Base-by-base conservation (phyloP, 1,140 invertebrate species). In the Antheraea mylitta region DNA sequence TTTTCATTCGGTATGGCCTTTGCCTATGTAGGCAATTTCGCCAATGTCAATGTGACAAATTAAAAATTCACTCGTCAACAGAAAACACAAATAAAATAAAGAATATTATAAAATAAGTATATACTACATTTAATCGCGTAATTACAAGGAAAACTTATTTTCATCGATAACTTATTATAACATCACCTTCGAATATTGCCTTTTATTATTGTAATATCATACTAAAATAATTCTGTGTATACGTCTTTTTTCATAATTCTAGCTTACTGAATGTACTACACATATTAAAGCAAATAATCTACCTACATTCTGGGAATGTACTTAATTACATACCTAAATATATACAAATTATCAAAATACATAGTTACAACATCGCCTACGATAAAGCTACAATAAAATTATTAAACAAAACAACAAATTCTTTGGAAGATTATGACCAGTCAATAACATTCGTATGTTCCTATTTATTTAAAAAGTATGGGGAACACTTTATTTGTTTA, bases 281-380 rank as follows among this genome's bases (percentile, higher is more conserved):
- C 45, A 63, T 78, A 82, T 86, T 89, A 89, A 87, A 87, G 81
- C 81, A 85, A 87, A 80, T 76, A 84, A 83, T 77, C 66, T 45
- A 42, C 0, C 18, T 65, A 65, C 64, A 65, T 83, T 89, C 86
- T 82, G 76, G 83, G 85, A 89, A 89, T 86, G 85, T 82, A 68
- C 30, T 30, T 22, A 60, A 67, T 70, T 67, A 64, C 13, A 19
- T 62, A 48, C 37, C 67, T 83, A 78, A 85, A 67, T 82, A 84
- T 82, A 77, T 83, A 86, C 77, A 81, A 84, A 86, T 81, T 86
- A 83, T 80, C 83, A 83, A 87, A 84, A 87, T 83, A 86, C 80
- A 76, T 80, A 77, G 74, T 79, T 75, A 78, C 78, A 68, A 66
- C 63, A 64, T 64, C 68, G 59, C 64, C 60, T 48, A 64, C 10